Evolutionary conservation across 2,888 invertebrate species (phyloP), one percentile per base, ranked within the genome.

Genomic region (Acronicta psi): DNA sequence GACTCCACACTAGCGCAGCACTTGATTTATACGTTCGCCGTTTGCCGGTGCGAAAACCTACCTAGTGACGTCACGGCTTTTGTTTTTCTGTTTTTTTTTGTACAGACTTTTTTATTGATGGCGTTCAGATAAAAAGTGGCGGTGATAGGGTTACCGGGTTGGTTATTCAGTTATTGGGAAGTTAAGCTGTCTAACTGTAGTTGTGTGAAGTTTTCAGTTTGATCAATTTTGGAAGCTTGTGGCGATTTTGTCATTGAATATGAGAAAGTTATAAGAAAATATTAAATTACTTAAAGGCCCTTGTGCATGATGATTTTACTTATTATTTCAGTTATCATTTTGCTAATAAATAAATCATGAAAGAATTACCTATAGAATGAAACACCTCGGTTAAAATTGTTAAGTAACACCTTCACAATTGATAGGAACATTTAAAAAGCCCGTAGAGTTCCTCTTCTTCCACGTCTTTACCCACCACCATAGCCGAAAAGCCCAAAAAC

Each of bases 61-160:
- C 88, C 91, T 89, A 84, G 89, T 92, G 93, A 93, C 93, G 93
- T 92, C 92, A 91, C 85, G 77, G 87, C 83, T 86, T 92, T 91
- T 75, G 83, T 82, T 84, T 87, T 65, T 74, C 59, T 62, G 61
- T 59, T 71, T 89, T 87, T 82, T 82, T 69, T 60, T 70, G 66
- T 79, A 77, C 79, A 81, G 79, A 80, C 80, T 85, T 91, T 75
- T 92, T 93, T 92, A 93, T 93, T 91, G 92, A 93, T 92, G 92
- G 91, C 86, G 88, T 83, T 85, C 85, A 87, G 90, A 89, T 90
- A 91, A 92, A 92, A 90, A 89, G 89, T 88, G 88, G 85, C 83
- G 81, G 81, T 86, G 81, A 83, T 87, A 85, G 89, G 83, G 83
- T 76, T 82, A 81, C 69, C 81, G 65, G 55, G 55, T 18, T 52